Conservation (phyloP, 2,113 vertebrate species). For the Oryzias javanicus region DNA sequence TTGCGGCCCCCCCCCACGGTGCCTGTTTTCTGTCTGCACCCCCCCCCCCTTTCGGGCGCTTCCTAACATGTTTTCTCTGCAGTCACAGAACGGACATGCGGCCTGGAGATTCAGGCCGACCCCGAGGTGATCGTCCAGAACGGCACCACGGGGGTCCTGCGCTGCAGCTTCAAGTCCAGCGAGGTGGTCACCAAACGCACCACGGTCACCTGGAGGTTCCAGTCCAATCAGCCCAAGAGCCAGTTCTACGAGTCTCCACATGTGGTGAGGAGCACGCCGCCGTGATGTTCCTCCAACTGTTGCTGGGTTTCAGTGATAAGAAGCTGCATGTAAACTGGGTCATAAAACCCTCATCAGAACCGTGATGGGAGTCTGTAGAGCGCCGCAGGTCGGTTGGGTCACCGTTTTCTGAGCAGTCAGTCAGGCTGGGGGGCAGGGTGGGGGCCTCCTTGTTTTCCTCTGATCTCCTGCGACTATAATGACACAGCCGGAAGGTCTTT, state of each 20-base stretch:
- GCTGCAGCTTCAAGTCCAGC: conserved; percentile 84
- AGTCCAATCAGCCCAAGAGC: conserved; percentile 71
- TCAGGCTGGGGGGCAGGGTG: conserved; percentile 13
- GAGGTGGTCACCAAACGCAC: conserved; percentile 78
- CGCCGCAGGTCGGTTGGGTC: not conserved
- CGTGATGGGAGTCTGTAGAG: too few relatives aligned
- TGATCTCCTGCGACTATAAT: conserved; percentile 21
- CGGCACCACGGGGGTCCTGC: conserved; percentile 84
- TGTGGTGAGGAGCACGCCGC: conserved; percentile 60
- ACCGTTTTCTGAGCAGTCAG: not conserved
- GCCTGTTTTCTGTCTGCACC: not conserved
- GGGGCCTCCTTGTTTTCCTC: conserved; percentile 14
- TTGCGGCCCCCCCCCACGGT: not conserved
- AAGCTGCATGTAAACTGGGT: too few relatives aligned
- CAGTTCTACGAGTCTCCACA: conserved; percentile 31
- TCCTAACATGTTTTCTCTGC: not conserved
- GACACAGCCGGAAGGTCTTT: conserved; percentile 14
- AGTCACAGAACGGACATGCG: conserved; percentile 62
- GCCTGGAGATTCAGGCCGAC: conserved; percentile 82
- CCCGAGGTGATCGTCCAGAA: conserved; percentile 85
- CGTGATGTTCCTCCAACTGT: too few relatives aligned
- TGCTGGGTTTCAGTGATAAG: too few relatives aligned
- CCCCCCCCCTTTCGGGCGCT: not conserved
- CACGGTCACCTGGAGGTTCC: conserved; percentile 84
- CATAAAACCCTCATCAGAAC: too few relatives aligned